phyloP scores from a whole-genome alignment of 35 echinoderm and acorn worm species.

The Apostichopus californicus region DNA sequence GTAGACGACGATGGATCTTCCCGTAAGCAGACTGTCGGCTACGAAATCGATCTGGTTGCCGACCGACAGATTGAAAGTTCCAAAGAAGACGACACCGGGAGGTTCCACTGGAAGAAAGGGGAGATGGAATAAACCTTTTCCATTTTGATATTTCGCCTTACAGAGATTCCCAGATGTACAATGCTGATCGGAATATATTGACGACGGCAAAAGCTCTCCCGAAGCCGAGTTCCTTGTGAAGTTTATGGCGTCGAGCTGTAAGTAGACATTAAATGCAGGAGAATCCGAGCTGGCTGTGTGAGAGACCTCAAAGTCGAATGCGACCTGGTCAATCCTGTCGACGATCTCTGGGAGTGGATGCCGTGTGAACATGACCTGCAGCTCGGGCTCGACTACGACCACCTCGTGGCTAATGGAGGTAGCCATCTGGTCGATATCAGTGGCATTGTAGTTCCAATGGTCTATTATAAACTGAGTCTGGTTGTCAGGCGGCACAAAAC shows the following conservation, averaged over 20 bases:
- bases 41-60: conserved; percentile 82
- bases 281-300: conserved; percentile 66
- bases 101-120: conserved; percentile 64
- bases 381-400: conserved; percentile 65
- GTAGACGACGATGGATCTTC: conserved; percentile 51
- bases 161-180: conserved; percentile 42
- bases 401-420: conserved; percentile 37
- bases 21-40: conserved; percentile 68
- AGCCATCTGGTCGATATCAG: conserved; percentile 66
- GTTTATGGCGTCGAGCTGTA: conserved; percentile 71
- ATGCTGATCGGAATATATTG: background rate
- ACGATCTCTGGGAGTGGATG: conserved; percentile 69
- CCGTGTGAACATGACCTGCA: conserved; percentile 66
- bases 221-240: conserved; percentile 62
- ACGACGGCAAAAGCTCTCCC: background rate
- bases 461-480: conserved; percentile 76
- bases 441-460: conserved; percentile 78
- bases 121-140: conserved; percentile 63
- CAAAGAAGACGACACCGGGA: conserved; percentile 51
- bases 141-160: conserved; percentile 58
- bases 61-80: conserved; percentile 67
- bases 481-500: conserved; percentile 76
- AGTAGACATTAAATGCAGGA: conserved; percentile 67
- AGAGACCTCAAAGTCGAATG: conserved; percentile 68
- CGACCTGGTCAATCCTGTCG: conserved; percentile 68